Percentiles rank a stretch among this genome's conserved stretches.
Evolutionary conservation across 2,113 vertebrate genomes (phyloP).

Genomic region (Leiothrix lutea): DNA sequence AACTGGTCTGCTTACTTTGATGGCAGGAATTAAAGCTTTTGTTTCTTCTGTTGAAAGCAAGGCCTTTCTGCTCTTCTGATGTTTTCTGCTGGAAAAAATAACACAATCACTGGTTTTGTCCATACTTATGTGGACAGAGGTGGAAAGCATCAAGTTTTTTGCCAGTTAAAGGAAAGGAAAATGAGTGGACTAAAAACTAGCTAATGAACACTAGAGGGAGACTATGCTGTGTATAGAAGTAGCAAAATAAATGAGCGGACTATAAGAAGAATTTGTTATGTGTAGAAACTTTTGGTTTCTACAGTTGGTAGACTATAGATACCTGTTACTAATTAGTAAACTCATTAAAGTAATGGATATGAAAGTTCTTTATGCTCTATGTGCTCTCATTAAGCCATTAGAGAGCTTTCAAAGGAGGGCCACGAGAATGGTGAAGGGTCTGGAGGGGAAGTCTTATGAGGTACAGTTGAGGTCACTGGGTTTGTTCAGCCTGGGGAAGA

Average conservation of each 20-base stretch:
- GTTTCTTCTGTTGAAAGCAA: background rate
- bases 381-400: background rate
- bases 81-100: background rate
- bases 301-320: background rate
- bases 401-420: background rate
- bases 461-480: background rate
- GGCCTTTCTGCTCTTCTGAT: background rate
- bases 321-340: background rate
- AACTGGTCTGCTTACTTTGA: background rate
- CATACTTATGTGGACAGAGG: background rate
- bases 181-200: background rate
- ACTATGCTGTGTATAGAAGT: background rate
- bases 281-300: background rate
- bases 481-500: background rate
- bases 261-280: background rate
- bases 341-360: background rate
- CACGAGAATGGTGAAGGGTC: background rate
- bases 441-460: background rate
- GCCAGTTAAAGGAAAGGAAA: background rate
- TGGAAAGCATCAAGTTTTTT: background rate
- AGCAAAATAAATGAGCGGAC: background rate
- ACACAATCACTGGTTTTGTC: background rate
- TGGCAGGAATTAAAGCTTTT: background rate
- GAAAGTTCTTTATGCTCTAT: background rate
- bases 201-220: background rate